Evolutionary conservation across 2,113 vertebrate genomes (phyloP).

Genomic region (Beaufortia kweichowensis): DNA sequence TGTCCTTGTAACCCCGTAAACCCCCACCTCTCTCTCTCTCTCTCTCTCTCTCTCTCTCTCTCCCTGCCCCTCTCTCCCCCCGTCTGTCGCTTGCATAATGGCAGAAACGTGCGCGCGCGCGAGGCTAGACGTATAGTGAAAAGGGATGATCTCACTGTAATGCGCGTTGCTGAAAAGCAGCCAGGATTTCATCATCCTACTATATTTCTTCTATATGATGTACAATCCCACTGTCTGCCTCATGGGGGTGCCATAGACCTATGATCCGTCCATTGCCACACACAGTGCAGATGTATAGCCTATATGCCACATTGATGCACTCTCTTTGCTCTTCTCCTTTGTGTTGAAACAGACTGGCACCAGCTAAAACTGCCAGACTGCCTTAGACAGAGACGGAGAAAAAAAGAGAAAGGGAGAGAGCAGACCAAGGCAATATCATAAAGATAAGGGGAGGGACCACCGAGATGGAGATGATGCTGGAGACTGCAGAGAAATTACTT

Average conservation of each 20-base stretch:
- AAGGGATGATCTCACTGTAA: conserved; percentile 56
- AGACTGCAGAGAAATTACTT: not conserved
- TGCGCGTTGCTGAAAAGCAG: conserved; percentile 57
- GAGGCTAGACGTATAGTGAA: conserved; percentile 41
- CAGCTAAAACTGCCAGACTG: conserved; percentile 60
- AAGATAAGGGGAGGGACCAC: conserved; percentile 20
- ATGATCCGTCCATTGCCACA: conserved; percentile 13
- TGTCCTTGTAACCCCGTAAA: conserved; percentile 46
- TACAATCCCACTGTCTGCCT: conserved; percentile 35
- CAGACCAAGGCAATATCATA: not conserved
- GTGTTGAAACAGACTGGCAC: conserved; percentile 61
- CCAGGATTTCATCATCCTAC: conserved; percentile 60
- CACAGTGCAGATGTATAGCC: not conserved
- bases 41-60: not conserved
- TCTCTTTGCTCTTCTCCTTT: not conserved
- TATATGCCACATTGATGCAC: not conserved
- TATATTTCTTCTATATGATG: not conserved
- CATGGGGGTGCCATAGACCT: conserved; percentile 57
- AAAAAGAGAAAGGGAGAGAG: not conserved
- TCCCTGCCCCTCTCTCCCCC: not conserved
- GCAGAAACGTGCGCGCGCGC: not conserved
- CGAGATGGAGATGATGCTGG: conserved; percentile 28
- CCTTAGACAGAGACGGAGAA: conserved; percentile 25
- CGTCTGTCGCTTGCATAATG: conserved; percentile 49
- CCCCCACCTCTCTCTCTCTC: not conserved